These are phyloP conservation scores for Cepaea nemoralis DNA, from an alignment of 1,140 invertebrate species.

Conservation along the genomic window DNA sequence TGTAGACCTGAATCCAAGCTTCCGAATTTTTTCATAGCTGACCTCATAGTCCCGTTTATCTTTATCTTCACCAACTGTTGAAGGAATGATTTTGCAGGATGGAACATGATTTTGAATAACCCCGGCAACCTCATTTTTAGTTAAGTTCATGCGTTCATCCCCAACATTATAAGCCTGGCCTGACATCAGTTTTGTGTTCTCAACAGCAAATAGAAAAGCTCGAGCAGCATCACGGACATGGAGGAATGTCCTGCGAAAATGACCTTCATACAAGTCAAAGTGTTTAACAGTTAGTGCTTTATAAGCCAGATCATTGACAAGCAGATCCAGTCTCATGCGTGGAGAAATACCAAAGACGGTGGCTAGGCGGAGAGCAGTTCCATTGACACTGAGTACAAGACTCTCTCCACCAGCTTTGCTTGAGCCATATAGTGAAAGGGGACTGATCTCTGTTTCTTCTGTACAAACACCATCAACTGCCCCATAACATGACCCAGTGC, in stretches of 20 bases:
- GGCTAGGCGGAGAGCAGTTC: slow-evolving; percentile 59
- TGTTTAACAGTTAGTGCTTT: slow-evolving; percentile 61
- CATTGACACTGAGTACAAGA: slow-evolving; percentile 51
- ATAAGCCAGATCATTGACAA: slow-evolving; percentile 65
- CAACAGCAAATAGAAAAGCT: slow-evolving; percentile 60
- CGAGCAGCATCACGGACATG: slow-evolving; percentile 63
- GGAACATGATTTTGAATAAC: slow-evolving; percentile 53
- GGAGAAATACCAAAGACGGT: slow-evolving; percentile 65
- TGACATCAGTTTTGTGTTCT: slow-evolving; percentile 57
- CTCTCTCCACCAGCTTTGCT: slow-evolving; percentile 62
- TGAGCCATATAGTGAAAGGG: slow-evolving; percentile 61
- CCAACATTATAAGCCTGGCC: slow-evolving; percentile 63
- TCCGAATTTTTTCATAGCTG: slow-evolving; percentile 58
- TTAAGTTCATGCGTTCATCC: slow-evolving; percentile 63
- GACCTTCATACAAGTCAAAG: slow-evolving; percentile 64
- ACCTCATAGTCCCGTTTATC: slow-evolving; percentile 66
- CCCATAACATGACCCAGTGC: slow-evolving; percentile 66
- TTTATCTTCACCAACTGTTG: slow-evolving; percentile 54
- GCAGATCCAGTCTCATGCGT: slow-evolving; percentile 59
- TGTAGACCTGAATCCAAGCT: slow-evolving; percentile 52
- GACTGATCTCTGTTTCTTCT: slow-evolving; percentile 61
- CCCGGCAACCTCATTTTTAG: slow-evolving; percentile 57
- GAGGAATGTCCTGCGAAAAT: slow-evolving; percentile 63
- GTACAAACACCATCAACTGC: slow-evolving; percentile 63
- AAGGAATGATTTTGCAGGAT: slow-evolving; percentile 51